phyloP scores from a whole-genome alignment of 2,797 vertebrate genomes.

The Morelia viridis region DNA sequence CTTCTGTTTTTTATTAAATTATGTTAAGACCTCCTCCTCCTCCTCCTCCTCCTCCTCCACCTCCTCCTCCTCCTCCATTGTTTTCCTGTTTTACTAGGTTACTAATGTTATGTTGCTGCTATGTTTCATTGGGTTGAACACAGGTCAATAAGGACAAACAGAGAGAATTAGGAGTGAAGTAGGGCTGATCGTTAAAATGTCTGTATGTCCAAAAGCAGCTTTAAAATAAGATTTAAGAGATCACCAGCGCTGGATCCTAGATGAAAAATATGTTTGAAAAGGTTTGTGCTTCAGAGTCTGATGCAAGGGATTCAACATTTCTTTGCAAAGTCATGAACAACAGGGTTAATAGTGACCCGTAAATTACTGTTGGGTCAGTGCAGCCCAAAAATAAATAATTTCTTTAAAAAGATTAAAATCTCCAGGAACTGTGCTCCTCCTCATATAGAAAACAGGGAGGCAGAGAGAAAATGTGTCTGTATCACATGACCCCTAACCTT shows the following conservation, averaged over 20 bases:
- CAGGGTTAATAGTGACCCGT: conserved; percentile 33
- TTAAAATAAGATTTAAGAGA: conserved; percentile 48
- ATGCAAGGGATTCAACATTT: conserved; percentile 52
- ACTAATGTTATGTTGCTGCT: background rate
- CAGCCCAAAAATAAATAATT: conserved; percentile 50
- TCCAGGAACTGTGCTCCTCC: conserved; percentile 58
- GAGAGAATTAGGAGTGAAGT: background rate
- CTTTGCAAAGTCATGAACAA: conserved; percentile 27
- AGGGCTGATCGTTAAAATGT: conserved; percentile 31
- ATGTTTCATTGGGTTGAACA: background rate
- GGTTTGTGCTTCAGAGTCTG: conserved; percentile 34
- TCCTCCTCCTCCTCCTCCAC: background rate
- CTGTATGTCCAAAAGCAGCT: conserved; percentile 36
- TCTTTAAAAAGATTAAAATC: conserved; percentile 42
- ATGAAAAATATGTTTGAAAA: conserved; percentile 28
- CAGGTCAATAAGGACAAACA: background rate
- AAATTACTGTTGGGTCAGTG: conserved; percentile 62
- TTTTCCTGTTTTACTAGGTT: background rate
- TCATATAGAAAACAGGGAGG: conserved; percentile 65
- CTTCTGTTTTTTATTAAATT: no score
- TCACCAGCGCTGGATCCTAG: conserved; percentile 2
- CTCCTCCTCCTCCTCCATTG: background rate
- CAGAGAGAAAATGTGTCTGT: conserved; percentile 37
- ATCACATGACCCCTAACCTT: conserved; percentile 69
- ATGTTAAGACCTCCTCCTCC: no score